Evolutionary conservation across 2,797 vertebrate genomes (phyloP).

Genomic region (Tokudaia tokunoshimensis): DNA sequence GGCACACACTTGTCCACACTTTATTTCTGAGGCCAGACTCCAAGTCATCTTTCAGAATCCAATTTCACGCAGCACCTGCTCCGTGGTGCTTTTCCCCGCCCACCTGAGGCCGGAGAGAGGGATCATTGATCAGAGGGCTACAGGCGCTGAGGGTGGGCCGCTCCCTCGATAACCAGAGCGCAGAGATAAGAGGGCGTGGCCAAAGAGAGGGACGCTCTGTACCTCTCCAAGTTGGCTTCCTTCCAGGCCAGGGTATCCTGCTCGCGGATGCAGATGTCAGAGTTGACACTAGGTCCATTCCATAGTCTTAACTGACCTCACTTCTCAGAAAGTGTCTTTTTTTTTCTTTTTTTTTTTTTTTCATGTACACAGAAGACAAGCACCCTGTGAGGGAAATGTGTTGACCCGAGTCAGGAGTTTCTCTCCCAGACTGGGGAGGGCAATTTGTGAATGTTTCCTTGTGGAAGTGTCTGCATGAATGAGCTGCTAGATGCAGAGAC

Average conservation of each 20-base stretch:
- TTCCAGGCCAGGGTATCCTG: background rate
- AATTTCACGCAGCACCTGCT: conserved; percentile 65
- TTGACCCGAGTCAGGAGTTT: background rate
- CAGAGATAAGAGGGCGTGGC: conserved; percentile 57
- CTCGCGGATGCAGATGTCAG: background rate
- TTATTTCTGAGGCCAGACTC: conserved; percentile 34
- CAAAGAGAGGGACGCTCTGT: background rate
- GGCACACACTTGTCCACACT: conserved; percentile 25
- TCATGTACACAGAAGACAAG: background rate
- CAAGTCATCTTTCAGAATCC: conserved; percentile 51
- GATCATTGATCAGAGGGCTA: fast-evolving
- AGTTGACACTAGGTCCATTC: background rate
- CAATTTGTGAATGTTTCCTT: background rate
- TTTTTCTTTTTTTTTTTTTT: background rate
- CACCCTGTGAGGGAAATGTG: background rate
- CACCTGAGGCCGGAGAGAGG: background rate
- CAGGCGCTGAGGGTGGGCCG: fast-evolving
- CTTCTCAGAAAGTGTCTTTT: background rate
- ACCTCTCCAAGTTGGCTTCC: background rate
- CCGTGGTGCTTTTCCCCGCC: background rate
- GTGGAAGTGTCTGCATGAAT: background rate
- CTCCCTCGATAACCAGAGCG: fast-evolving
- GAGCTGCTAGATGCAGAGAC: background rate
- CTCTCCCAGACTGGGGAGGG: background rate
- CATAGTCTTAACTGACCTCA: background rate